Percentiles rank a stretch among this genome's conserved stretches.
phyloP scores from a whole-genome alignment of 2,797 vertebrate genomes.

The Australoheros facetus region DNA sequence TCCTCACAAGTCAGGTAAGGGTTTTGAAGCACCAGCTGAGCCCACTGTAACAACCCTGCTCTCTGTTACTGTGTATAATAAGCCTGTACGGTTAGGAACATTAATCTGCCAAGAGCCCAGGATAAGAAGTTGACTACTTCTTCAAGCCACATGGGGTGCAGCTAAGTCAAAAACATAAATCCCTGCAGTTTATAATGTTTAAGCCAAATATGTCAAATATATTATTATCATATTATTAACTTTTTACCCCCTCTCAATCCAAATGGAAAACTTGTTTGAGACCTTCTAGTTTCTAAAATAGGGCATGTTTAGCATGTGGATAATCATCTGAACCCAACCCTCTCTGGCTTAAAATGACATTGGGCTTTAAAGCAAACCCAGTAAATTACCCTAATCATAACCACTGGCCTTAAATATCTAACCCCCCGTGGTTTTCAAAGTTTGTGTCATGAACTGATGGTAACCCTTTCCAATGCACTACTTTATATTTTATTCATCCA shows the following conservation, averaged over 20 bases:
- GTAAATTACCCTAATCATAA: background rate
- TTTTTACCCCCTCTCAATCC: background rate
- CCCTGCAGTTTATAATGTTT: background rate
- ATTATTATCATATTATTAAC: background rate
- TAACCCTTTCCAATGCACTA: background rate
- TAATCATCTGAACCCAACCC: background rate
- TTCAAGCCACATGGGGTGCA: too few relatives aligned
- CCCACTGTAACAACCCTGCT: background rate
- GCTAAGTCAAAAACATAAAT: background rate
- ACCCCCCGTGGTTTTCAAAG: background rate
- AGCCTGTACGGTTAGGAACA: background rate
- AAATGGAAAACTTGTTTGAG: background rate
- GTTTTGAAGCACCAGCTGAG: background rate
- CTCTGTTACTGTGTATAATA: background rate
- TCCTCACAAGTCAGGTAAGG: background rate
- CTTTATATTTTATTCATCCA: background rate
- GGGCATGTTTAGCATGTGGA: background rate
- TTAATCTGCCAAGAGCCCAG: background rate
- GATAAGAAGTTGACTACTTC: background rate
- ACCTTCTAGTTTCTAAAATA: background rate
- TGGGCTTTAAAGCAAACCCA: background rate
- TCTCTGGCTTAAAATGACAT: background rate
- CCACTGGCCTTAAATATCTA: background rate
- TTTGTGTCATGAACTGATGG: background rate
- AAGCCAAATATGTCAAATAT: background rate